Evolutionary conservation across 2,797 vertebrate species (phyloP).

Genomic region (Hypotaenidia philippensis): DNA sequence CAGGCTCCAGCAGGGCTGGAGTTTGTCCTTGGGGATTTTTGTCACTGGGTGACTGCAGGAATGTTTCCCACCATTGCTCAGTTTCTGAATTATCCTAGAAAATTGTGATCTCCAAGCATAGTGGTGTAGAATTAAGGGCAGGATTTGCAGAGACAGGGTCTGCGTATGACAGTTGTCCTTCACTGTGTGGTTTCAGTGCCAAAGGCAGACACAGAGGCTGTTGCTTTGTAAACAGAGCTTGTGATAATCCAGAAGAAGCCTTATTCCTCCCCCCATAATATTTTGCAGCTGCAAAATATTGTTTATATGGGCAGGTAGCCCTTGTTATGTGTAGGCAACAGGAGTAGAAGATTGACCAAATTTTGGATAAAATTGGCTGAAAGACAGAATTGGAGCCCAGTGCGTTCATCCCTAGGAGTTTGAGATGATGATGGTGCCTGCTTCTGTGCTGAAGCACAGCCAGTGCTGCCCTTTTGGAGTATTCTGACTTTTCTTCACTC

Average conservation of each 20-base stretch:
- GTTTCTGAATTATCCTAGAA: background rate
- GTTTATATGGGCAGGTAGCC: background rate
- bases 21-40: background rate
- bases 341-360: background rate
- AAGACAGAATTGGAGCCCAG: background rate
- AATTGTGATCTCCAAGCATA: background rate
- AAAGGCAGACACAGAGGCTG: background rate
- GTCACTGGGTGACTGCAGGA: accelerated
- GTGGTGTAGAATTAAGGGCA: background rate
- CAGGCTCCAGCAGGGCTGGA: background rate
- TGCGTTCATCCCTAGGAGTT: background rate
- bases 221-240: background rate
- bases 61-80: background rate
- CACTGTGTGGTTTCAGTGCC: background rate
- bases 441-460: background rate
- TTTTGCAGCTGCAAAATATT: background rate
- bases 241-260: background rate
- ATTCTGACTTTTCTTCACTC: background rate
- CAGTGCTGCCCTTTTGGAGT: background rate
- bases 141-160: background rate
- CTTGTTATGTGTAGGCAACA: background rate
- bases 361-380: background rate
- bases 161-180: background rate
- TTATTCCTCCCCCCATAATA: background rate
- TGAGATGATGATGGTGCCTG: background rate